Conservation (phyloP, 2,113 vertebrate species). For the Hippocampus zosterae region DNA sequence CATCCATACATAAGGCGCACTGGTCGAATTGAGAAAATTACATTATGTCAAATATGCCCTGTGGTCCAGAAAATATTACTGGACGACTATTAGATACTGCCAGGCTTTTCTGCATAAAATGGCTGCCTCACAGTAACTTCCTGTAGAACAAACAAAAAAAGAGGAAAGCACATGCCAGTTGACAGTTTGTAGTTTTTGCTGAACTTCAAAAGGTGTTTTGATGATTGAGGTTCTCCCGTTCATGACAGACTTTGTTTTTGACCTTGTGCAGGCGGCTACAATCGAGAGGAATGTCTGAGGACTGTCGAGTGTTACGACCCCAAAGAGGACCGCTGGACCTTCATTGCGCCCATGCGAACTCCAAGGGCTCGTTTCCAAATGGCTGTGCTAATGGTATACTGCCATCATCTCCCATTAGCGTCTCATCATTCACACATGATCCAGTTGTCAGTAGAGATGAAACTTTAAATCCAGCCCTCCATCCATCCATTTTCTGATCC, state of each 20-base stretch:
- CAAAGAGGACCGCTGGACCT: slow-evolving; percentile 85
- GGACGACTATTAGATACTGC: no score
- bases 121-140: no score
- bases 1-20: no score
- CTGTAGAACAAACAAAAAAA: no score
- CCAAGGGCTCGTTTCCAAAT: slow-evolving; percentile 97
- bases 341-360: slow-evolving; percentile 93
- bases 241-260: not conserved
- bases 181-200: no score
- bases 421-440: not conserved
- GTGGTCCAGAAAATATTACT: no score
- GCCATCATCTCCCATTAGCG: not conserved
- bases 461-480: not conserved
- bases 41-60: no score
- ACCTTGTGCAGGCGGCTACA: slow-evolving; percentile 84
- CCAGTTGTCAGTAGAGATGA: not conserved
- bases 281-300: slow-evolving; percentile 93
- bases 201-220: not conserved
- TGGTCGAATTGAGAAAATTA: no score
- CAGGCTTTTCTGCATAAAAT: no score
- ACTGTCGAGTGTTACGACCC: slow-evolving; percentile 96
- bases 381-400: slow-evolving; percentile 89
- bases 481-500: no score
- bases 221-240: not conserved
- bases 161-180: no score